phyloP scores from a whole-genome alignment of 2,797 vertebrate species.

The Labroides dimidiatus region DNA sequence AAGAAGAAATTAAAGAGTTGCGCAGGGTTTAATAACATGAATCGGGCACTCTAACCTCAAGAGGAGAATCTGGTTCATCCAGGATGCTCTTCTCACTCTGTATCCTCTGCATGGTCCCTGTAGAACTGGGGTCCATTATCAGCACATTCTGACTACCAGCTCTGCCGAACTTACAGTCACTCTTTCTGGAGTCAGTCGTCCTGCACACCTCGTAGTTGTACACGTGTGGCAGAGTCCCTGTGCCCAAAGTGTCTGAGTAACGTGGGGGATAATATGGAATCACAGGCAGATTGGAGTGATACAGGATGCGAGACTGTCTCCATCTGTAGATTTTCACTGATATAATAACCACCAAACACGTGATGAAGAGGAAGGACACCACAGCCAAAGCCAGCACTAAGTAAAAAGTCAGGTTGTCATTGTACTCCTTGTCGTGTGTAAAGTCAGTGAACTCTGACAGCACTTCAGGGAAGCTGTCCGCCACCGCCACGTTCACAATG shows the following conservation, averaged over 20 bases:
- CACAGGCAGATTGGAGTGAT: conserved; percentile 27
- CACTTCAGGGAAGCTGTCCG: conserved; percentile 34
- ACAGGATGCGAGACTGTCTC: conserved; percentile 64
- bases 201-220: conserved; percentile 43
- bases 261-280: conserved; percentile 42
- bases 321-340: conserved; percentile 36
- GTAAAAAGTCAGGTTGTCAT: conserved; percentile 30
- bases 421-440: conserved; percentile 26
- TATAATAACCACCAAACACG: conserved; percentile 29
- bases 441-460: conserved; percentile 21
- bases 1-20: too few relatives aligned
- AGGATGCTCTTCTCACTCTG: conserved; percentile 7
- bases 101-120: conserved; percentile 1
- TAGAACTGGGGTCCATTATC: conserved; percentile 5
- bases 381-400: conserved; percentile 29
- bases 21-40: too few relatives aligned
- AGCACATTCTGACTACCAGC: conserved; percentile 7
- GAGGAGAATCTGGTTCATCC: background rate
- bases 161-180: conserved; percentile 45
- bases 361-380: conserved; percentile 33
- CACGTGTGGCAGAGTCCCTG: conserved; percentile 38
- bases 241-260: conserved; percentile 35
- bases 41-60: too few relatives aligned
- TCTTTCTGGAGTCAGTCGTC: conserved; percentile 56
- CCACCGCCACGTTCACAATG: conserved; percentile 26